Evolutionary conservation across 2,797 vertebrate species (phyloP), one percentile per base, ranked within the genome.

Genomic region (Anguilla obscura): DNA sequence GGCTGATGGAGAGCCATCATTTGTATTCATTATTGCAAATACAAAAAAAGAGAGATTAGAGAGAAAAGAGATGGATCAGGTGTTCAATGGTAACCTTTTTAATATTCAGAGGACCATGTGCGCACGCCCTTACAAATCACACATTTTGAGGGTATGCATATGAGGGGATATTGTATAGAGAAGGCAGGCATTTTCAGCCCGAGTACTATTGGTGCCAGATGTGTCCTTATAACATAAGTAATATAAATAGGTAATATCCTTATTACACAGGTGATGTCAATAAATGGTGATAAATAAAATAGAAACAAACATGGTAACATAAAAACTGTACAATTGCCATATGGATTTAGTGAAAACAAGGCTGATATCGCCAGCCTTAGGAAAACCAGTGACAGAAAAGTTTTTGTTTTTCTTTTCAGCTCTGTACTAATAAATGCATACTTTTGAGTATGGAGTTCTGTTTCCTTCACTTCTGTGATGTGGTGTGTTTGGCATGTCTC

Each of bases 1-100:
- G 45, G 21, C 24, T 18, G 27, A 82, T n/a, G 79, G 24, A n/a
- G 18, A 18, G n/a, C 79, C 74, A 40, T 79, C 74, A 40, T 79
- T 79, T 79, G 36, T 79, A 79, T 82, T 82, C 79, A 82, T 82
- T 50, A 82, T 82, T n/a, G 45, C 45, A 21, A 50, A n/a, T n/a
- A 82, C 40, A 50, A 82, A 82, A 82, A 82, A 82, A 82, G 50
- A 82, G 45, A 82, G 21, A 82, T 45, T 48, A 50, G 21, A 2
- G 24, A 82, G 21, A 21, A 76, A 50, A 82, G 79, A 21, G 45
- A 10, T 9, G 79, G 79, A 82, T 82, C 79, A 82, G 79, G 45
- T 82, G 79, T 33, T 82, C 40, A 82, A 48, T 79, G 74, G 74
- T 79, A 82, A 82, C 79, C 79, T 82, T 82, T 48, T 82, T 50